phyloP scores from a whole-genome alignment of 2,797 vertebrate genomes.

The Xiphophorus birchmanni region DNA sequence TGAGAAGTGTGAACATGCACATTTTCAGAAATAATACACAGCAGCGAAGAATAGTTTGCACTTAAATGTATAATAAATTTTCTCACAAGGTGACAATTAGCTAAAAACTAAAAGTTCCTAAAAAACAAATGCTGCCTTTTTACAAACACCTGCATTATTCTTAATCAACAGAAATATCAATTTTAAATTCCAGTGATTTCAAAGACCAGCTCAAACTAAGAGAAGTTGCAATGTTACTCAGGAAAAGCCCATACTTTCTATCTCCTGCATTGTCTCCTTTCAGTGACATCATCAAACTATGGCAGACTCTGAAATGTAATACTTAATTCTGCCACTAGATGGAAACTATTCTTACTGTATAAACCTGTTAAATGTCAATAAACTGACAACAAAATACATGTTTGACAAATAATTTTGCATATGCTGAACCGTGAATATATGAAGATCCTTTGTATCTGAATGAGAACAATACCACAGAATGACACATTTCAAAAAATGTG shows the following conservation, averaged over 20 bases:
- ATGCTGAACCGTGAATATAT: no score
- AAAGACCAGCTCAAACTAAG: not conserved
- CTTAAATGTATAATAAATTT: not conserved
- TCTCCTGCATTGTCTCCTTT: not conserved
- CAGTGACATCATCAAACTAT: no score
- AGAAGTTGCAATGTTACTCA: not conserved
- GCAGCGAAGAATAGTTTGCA: not conserved
- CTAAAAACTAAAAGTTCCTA: not conserved
- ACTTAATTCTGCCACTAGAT: not conserved
- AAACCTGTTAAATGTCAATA: not conserved
- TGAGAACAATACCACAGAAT: no score
- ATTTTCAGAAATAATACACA: not conserved
- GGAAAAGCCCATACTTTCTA: not conserved
- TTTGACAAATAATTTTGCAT: no score
- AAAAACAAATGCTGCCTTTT: not conserved
- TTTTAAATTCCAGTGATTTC: not conserved
- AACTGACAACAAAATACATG: no score
- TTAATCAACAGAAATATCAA: not conserved
- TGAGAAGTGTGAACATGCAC: not conserved
- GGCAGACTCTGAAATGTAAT: not conserved
- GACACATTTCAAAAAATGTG: no score
- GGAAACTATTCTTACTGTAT: not conserved
- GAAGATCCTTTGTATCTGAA: no score
- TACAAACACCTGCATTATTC: not conserved
- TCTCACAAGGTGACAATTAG: not conserved